Evolutionary conservation across 1,140 invertebrate species (phyloP), one percentile per base, ranked within the genome.

Genomic region (Megathymus violae): DNA sequence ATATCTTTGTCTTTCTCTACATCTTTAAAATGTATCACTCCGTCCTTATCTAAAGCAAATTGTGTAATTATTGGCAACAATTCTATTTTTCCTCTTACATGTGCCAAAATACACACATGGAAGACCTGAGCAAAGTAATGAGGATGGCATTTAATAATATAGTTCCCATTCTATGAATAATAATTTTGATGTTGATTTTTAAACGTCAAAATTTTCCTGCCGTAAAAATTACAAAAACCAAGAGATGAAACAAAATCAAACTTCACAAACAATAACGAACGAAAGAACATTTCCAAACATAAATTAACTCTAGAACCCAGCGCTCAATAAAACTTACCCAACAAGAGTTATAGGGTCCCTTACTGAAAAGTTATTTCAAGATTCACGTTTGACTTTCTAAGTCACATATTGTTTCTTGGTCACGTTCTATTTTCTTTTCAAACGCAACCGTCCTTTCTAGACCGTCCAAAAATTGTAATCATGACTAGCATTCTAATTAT

Each of bases 21-120:
- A 11, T 4, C 19, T 47, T 36, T 7, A 15, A n/a, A 59, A 17
- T 47, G 27, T 65, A 62, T 79, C 60, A 40, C 36, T 52, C 38
- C 66, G 25, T 84, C 75, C 64, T 68, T 41, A 13, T 66, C 67
- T n/a, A 15, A 31, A 22, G 48, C 40, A 22, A 66, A 76, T 89
- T 89, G 82, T 84, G 87, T 72, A 89, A 89, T 70, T 75, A 87
- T 88, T 89, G 86, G 85, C 87, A 84, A 78, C 65, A 59, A 56
- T 64, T 73, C 65, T 75, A 64, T 78, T 74, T 80, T 76, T 63
- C 54, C 47, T 64, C 27, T 48, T 40, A 31, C 17, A 38, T 66
- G 63, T 79, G 73, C 80, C 85, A 85, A 86, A 81, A 82, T 82
- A 67, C 73, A 80, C 82, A 86, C 83, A 83, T 88, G 85, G 68